Percentiles rank a stretch among this genome's conserved stretches.
Conservation (phyloP, 2,797 vertebrate species). For the Aythya fuligula region DNA sequence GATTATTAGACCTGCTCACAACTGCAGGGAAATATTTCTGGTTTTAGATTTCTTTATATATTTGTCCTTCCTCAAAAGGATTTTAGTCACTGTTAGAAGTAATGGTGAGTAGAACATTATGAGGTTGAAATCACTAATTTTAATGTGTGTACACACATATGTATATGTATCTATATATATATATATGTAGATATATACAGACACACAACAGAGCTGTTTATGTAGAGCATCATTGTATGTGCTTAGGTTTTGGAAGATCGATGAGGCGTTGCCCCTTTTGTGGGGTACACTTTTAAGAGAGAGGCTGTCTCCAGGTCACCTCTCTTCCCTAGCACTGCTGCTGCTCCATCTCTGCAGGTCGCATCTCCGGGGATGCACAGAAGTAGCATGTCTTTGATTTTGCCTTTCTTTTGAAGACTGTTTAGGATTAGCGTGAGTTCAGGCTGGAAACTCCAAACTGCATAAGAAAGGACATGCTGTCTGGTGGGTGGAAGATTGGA, state of each 20-base stretch:
- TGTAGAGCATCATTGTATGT: neutral
- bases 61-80: neutral
- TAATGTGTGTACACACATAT: accelerated
- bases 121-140: neutral
- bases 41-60: neutral
- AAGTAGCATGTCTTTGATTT: neutral
- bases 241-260: neutral
- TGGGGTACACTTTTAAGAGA: neutral
- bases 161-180: neutral
- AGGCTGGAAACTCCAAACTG: neutral
- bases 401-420: neutral
- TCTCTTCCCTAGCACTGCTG: neutral
- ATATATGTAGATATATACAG: neutral
- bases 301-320: neutral
- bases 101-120: accelerated
- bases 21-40: neutral
- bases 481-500: neutral
- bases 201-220: neutral
- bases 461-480: neutral
- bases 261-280: neutral
- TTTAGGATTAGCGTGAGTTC: neutral
- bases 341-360: neutral
- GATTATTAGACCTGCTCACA: neutral
- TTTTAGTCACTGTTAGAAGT: accelerated
- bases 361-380: neutral